Evolutionary conservation across 2,888 invertebrate genomes (phyloP), one percentile per base, ranked within the genome.

Genomic region (Eurytoma californica): DNA sequence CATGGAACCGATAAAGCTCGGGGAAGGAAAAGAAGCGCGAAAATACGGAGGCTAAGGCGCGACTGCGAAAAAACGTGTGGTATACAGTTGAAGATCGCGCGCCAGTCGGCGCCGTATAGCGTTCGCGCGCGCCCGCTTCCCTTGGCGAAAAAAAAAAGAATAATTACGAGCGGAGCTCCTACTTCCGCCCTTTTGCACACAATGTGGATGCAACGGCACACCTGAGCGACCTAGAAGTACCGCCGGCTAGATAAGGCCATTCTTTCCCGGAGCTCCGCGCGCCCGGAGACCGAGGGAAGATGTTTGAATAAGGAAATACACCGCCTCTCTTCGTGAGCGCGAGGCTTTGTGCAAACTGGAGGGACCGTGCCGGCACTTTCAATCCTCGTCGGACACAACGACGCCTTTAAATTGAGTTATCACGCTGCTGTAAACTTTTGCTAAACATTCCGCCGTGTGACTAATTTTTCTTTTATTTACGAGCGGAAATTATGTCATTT

Each of bases 181-280:
- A 74, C 79, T 79, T 80, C 75, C 75, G 79, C 51, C 79, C 75
- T 53, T 80, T 75, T 61, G 72, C 72, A 63, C 72, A 76, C 72
- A 80, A 79, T 75, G 79, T 66, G 77, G 24, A 61, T 51, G 69
- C 63, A 49, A 49, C 63, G 60, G 58, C 47, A 55, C 55, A 60
- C 47, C 72, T 61, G 72, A 72, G 61, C 68, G 68, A 68, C 68
- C 57, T 18, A 55, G 55, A 63, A 12, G 18, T 18, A 53, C 53
- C 39, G 66, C 66, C 55, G 58, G 39, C 49, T 47, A 69, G 69
- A 58, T 58, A 24, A 68, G 67, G 47, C 20, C 47, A 18, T 55
- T 55, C 39, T 51, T 68, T 16, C 68, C 28, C 63, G 18, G 47
- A 30, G 63, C 63, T 39, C 63, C 14, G 30, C 30, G 61, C 12